phyloP scores from a whole-genome alignment of 2,113 vertebrate genomes.

The Cheirogaleus medius region DNA sequence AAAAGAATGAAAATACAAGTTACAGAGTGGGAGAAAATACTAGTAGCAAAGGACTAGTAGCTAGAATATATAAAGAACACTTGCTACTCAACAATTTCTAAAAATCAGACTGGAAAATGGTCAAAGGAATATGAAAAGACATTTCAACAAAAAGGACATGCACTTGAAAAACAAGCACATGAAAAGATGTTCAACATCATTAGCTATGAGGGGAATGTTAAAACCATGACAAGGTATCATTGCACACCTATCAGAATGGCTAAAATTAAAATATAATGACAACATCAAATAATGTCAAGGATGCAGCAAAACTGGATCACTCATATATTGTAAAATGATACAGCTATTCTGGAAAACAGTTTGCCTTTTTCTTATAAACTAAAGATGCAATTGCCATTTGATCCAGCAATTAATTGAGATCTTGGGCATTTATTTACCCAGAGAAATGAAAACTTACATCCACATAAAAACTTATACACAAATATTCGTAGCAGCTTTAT shows the following conservation, averaged over 20 bases:
- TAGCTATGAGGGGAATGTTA: not conserved
- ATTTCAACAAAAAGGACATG: not conserved
- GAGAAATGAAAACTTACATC: constrained; percentile 8
- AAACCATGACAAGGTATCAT: not conserved
- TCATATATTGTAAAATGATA: not conserved
- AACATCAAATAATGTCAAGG: not conserved
- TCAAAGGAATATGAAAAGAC: not conserved
- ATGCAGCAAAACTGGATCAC: not conserved
- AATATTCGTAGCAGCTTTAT: not conserved
- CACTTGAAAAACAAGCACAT: not conserved
- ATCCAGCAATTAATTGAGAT: not conserved
- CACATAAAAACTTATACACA: not conserved
- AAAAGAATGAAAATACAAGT: not conserved
- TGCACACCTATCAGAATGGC: not conserved
- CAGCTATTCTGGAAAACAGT: not conserved
- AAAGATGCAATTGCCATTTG: not conserved
- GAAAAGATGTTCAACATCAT: not conserved
- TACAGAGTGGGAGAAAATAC: not conserved
- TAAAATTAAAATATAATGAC: not conserved
- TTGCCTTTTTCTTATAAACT: not conserved
- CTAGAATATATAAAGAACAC: not conserved
- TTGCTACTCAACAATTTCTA: not conserved
- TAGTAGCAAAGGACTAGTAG: not conserved
- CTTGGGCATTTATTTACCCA: not conserved
- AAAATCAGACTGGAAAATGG: not conserved